Evolutionary conservation across 2,113 vertebrate species (phyloP), one percentile per base, ranked within the genome.

Genomic region (Casuarius casuarius): DNA sequence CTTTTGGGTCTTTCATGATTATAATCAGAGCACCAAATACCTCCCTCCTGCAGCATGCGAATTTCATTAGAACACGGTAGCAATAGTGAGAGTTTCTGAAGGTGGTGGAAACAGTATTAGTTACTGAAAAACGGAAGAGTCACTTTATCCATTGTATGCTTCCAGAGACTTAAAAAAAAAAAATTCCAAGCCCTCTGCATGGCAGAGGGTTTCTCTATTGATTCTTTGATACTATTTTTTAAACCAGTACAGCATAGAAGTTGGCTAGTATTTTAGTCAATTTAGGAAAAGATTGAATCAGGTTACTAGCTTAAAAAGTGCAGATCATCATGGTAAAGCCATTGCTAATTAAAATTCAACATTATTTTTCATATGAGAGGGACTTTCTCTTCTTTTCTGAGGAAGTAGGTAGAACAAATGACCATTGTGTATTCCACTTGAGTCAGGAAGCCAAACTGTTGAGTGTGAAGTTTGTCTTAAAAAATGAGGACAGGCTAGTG

Each of bases 351-450:
- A 90, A 82, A 94, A 95, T 94, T 87, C 92, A 93, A 97, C 92
- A 92, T 95, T 95, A 7, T 97, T 94, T 97, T 96, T 95, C 88
- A 81, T 91, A 76, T 82, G 92, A 96, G 72, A 93, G 94, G 92
- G 91, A 96, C 97, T 95, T 97, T 97, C 97, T 90, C 92, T 97
- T 84, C 79, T 92, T 95, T 97, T 91, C 94, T 90, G 97, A 81
- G 89, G 92, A 97, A 97, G 95, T 89, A 93, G 52, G 92, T 95
- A 92, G 90, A 95, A 92, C 87, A 87, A 97, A 96, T 94, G 89
- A 83, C 87, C 92, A 94, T 48, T 96, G 83, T 96, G 42, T 94
- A 42, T 95, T 92, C 96, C 86, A 90, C 71, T 90, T 93, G 92
- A 93, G 97, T 96, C 59, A 93, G 89, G 74, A 92, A 87, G 87